Evolutionary conservation across 2,888 invertebrate genomes (phyloP).

Genomic region (Lithophane leautieri): DNA sequence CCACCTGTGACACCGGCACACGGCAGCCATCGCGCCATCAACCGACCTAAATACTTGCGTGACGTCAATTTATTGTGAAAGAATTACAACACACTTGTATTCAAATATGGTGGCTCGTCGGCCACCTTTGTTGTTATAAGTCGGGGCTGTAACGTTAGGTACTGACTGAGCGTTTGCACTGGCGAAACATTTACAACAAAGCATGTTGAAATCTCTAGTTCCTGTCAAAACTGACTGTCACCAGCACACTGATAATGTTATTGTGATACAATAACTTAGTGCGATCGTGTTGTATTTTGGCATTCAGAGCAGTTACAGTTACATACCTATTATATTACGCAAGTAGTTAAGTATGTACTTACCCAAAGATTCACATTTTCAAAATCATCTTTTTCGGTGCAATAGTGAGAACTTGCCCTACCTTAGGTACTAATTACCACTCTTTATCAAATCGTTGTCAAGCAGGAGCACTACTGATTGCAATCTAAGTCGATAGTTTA

Average conservation of each 20-base stretch:
- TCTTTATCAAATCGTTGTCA: no score
- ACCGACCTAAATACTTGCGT: conserved; percentile 65
- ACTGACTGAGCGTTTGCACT: no score
- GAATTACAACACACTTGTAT: conserved; percentile 60
- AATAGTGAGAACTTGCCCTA: no score
- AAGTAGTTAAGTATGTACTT: not conserved
- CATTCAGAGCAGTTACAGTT: not conserved
- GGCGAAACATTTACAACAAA: no score
- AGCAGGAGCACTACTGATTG: no score
- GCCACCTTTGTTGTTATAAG: conserved; percentile 4
- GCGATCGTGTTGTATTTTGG: not conserved
- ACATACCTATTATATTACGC: no score
- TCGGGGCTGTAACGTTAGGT: no score
- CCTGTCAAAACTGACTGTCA: no score
- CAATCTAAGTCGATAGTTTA: no score
- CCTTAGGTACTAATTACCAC: no score
- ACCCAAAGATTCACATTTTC: not conserved
- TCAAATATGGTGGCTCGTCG: conserved; percentile 31
- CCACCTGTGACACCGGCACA: conserved; percentile 75
- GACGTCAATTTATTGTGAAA: conserved; percentile 71
- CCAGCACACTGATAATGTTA: conserved; percentile 14
- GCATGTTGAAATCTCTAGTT: no score
- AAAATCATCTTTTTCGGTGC: not conserved
- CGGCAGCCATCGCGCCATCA: conserved; percentile 55
- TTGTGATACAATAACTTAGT: not conserved